Base-by-base conservation (phyloP, 2,797 vertebrate species). In the Erpetoichthys calabaricus region DNA sequence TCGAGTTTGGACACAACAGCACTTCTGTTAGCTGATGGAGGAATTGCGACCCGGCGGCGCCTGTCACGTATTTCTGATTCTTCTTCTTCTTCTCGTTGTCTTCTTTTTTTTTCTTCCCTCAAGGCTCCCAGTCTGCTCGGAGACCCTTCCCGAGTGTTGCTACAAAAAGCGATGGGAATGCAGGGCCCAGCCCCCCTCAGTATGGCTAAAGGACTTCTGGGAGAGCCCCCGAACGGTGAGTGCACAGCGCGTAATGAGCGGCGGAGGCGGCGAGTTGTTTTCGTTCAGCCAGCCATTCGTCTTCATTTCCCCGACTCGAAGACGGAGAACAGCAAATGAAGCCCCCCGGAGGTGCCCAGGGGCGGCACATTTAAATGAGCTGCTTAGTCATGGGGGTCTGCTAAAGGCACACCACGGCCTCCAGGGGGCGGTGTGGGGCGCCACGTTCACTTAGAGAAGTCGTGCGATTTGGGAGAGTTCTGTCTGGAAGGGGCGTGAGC, bases 41-140 rank as follows among this genome's bases (percentile, higher is more conserved):
- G 25, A 25, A 25, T 25, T 25, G 25, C 25, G 25, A 25, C 25
- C 25, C 25, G 25, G 6, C 56, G 2, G 44, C 58, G 47, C 44
- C 4, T 49, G 47, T 49, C 47, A 6, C 47, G 47, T 49, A 9
- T 49, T 6, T 9, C 6, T 49, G 6, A 9, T 49, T 49, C 6
- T 49, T 9, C 47, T 6, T 9, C 6, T 49, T 49, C 49, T 49
- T 9, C 5, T 5, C 47, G 47, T 5, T 5, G n/a, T n/a, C n/a
- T n/a, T n/a, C 5, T 5, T 47, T 9, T 6, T 49, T 6, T 6
- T 9, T 53, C 42, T 47, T 9, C 46, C 46, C 43, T 52, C 52
- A 58, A 88, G 94, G 86, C 93, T 61, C 87, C 89, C 1, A 87
- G 94, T 73, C 81, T 97, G 65, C 87, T 97, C 58, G 93, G 92